phyloP scores from a whole-genome alignment of 2,797 vertebrate species.

The Cuniculus paca region DNA sequence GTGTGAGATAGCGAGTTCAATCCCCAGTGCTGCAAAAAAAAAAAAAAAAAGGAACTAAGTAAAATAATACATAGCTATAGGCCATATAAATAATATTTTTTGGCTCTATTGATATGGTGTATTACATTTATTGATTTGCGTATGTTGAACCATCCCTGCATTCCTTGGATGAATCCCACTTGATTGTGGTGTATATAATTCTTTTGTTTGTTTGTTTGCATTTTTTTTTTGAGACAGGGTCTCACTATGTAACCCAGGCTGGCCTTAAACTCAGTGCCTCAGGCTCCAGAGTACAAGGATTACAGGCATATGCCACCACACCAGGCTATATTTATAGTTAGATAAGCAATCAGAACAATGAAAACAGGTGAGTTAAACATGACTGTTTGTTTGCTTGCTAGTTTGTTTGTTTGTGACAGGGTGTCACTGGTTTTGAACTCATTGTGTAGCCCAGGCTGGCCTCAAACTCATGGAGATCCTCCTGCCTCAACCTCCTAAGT shows the following conservation, averaged over 20 bases:
- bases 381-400: no score
- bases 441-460: neutral
- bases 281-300: neutral
- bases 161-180: no score
- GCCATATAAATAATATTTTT: no score
- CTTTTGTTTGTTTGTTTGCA: neutral
- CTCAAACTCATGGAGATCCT: neutral
- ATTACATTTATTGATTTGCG: no score
- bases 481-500: neutral
- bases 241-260: neutral
- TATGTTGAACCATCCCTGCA: no score
- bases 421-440: neutral
- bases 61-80: neutral
- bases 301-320: neutral
- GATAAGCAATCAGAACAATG: neutral
- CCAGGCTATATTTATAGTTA: neutral
- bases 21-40: no score
- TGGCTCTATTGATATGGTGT: no score
- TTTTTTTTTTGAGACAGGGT: neutral
- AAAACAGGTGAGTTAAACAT: conserved; percentile 10
- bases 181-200: no score
- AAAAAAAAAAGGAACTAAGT: no score
- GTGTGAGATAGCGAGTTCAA: no score
- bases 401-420: neutral
- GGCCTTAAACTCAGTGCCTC: neutral